A percentile compares a stretch with the other conserved stretches of the same genome.
These are phyloP conservation scores for Piscicola geometra DNA, from an alignment of 2,888 invertebrate species.

Conservation along the genomic window DNA sequence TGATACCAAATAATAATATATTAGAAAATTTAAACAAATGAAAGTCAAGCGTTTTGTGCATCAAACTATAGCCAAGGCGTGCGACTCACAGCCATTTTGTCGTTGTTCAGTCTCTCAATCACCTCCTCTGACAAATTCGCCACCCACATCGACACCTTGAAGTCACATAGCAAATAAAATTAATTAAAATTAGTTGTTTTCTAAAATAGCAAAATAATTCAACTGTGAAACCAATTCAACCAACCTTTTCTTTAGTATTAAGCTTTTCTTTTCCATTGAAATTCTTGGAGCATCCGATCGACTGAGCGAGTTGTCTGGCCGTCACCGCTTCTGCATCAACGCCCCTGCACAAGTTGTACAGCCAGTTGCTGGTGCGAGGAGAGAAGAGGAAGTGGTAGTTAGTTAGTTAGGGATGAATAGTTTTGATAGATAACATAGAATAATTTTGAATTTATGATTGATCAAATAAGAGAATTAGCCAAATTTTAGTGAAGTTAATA, in stretches of 20 bases:
- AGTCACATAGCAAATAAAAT: background rate
- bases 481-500: no score
- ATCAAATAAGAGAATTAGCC: no score
- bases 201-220: background rate
- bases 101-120: conserved; percentile 41
- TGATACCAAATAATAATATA: no score
- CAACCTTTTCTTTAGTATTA: conserved; percentile 52
- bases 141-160: conserved; percentile 43
- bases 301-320: conserved; percentile 77
- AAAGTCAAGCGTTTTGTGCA: no score
- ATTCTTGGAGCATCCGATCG: conserved; percentile 91
- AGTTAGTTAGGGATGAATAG: no score
- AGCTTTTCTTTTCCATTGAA: conserved; percentile 65
- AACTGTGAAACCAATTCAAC: background rate
- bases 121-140: conserved; percentile 40
- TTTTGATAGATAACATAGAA: no score
- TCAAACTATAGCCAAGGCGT: no score
- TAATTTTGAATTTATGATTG: no score
- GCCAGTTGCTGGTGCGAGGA: no score
- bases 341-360: conserved; percentile 79
- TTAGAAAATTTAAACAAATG: no score
- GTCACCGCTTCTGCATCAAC: conserved; percentile 81
- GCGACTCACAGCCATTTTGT: conserved; percentile 39
- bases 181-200: background rate
- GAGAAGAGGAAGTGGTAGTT: no score